A percentile compares a stretch with the other conserved stretches of the same genome.
phyloP scores from a whole-genome alignment of 2,888 invertebrate genomes.

The Pristionchus exspectatus region DNA sequence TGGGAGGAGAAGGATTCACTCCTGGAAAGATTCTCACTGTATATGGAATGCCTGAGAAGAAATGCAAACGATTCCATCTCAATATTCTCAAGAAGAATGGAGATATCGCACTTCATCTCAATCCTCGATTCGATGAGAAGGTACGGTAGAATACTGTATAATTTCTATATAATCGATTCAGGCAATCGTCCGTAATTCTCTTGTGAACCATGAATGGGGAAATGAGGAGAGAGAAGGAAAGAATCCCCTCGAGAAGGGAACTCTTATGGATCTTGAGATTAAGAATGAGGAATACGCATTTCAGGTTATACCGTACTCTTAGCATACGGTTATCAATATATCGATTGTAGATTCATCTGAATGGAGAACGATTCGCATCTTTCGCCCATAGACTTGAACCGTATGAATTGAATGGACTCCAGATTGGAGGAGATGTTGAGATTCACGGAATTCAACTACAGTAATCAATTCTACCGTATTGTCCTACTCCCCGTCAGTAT shows the following conservation, averaged over 20 bases:
- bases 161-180: slow-evolving; percentile 27
- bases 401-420: slow-evolving; percentile 77
- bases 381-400: slow-evolving; percentile 79
- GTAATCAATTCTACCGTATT: slow-evolving; percentile 58
- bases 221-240: slow-evolving; percentile 73
- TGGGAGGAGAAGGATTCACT: slow-evolving; percentile 75
- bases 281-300: slow-evolving; percentile 71
- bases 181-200: slow-evolving; percentile 69
- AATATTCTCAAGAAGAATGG: slow-evolving; percentile 72
- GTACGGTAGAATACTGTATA: slow-evolving; percentile 53
- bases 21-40: slow-evolving; percentile 76
- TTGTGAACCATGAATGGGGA: slow-evolving; percentile 71
- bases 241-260: slow-evolving; percentile 69
- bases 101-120: slow-evolving; percentile 72
- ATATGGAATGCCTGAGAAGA: slow-evolving; percentile 77
- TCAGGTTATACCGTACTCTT: slow-evolving; percentile 59
- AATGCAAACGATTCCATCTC: slow-evolving; percentile 72
- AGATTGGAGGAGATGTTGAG: slow-evolving; percentile 78
- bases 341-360: slow-evolving; percentile 75
- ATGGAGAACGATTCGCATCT: slow-evolving; percentile 78
- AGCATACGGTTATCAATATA: background rate
- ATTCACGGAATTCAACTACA: slow-evolving; percentile 75
- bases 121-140: slow-evolving; percentile 72
- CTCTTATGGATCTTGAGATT: slow-evolving; percentile 69
- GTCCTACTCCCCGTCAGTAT: slow-evolving; percentile 1